phyloP scores from a whole-genome alignment of 2,888 invertebrate species.

The Adela reaumurella region DNA sequence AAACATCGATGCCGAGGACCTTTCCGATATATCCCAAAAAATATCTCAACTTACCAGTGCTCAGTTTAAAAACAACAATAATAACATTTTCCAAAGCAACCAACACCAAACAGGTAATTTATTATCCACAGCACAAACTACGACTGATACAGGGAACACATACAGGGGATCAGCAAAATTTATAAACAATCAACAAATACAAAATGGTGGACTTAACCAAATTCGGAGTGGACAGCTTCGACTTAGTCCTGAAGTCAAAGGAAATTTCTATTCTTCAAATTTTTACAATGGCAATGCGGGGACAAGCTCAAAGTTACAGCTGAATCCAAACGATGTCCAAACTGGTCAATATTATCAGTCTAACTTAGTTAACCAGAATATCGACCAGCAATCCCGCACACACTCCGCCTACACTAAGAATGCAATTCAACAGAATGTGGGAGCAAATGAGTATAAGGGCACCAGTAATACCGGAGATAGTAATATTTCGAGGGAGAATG shows the following conservation, averaged over 20 bases:
- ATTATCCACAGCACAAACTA: conserved; percentile 15
- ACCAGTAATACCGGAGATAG: conserved; percentile 13
- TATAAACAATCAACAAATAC: conserved; percentile 16
- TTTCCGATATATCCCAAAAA: conserved; percentile 29
- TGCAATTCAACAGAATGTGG: conserved; percentile 15
- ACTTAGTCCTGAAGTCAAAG: neutral
- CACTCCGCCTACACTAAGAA: conserved; percentile 17
- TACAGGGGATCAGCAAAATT: conserved; percentile 14
- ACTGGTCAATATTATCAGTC: conserved; percentile 32
- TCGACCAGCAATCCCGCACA: conserved; percentile 8
- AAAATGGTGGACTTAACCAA: conserved; percentile 18
- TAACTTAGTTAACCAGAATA: conserved; percentile 12
- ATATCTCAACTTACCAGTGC: conserved; percentile 39
- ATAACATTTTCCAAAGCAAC: conserved; percentile 15
- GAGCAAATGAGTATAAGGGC: conserved; percentile 13
- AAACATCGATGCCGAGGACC: conserved; percentile 27
- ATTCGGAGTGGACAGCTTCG: conserved; percentile 7
- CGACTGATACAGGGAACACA: conserved; percentile 15
- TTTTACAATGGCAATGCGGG: conserved; percentile 17
- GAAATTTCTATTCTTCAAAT: conserved; percentile 17
- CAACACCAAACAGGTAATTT: conserved; percentile 16
- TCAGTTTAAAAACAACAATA: conserved; percentile 30
- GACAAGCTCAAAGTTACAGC: conserved; percentile 10
- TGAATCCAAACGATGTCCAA: conserved; percentile 33
- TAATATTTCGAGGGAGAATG: conserved; percentile 15